Conservation (phyloP, 2,113 vertebrate genomes). For the Sisor rabdophorus region DNA sequence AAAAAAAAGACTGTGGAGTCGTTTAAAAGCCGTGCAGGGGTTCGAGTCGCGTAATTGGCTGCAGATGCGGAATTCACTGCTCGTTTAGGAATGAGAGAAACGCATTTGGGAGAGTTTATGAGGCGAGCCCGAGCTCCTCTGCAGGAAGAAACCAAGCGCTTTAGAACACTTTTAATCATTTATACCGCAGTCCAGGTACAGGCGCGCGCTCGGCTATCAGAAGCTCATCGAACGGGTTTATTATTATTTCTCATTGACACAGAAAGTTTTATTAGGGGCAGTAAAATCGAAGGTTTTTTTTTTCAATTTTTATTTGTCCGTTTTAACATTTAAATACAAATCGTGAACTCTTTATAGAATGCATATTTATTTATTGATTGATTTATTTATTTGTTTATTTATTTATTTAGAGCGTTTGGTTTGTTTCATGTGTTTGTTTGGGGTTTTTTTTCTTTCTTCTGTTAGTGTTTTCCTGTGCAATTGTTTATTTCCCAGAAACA, state of each 20-base stretch:
- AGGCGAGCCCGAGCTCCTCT: slow-evolving; percentile 54
- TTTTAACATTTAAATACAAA: too few species aligned
- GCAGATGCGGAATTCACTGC: slow-evolving; percentile 71
- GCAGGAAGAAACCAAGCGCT: slow-evolving; percentile 53
- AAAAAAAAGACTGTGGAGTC: slow-evolving; percentile 69
- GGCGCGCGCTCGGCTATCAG: slow-evolving; percentile 21
- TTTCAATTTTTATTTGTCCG: slow-evolving; percentile 2
- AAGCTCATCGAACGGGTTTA: neutral
- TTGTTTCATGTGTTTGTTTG: neutral
- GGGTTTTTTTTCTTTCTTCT: too few species aligned
- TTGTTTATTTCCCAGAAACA: too few species aligned
- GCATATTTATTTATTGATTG: neutral
- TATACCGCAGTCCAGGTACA: slow-evolving; percentile 36
- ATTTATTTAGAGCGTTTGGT: neutral
- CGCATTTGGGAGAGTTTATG: slow-evolving; percentile 72
- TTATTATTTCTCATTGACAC: neutral
- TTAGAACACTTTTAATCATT: slow-evolving; percentile 50
- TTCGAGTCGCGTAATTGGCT: slow-evolving; percentile 68
- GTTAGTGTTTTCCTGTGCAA: too few species aligned
- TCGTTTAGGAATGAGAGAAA: slow-evolving; percentile 63
- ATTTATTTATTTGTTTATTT: neutral
- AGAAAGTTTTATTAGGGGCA: slow-evolving; percentile 5
- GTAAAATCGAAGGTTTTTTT: neutral
- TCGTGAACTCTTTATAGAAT: too few species aligned
- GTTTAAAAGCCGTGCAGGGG: slow-evolving; percentile 67